Conservation (phyloP, 2,888 invertebrate genomes). For the Drosophila niveifrons region DNA sequence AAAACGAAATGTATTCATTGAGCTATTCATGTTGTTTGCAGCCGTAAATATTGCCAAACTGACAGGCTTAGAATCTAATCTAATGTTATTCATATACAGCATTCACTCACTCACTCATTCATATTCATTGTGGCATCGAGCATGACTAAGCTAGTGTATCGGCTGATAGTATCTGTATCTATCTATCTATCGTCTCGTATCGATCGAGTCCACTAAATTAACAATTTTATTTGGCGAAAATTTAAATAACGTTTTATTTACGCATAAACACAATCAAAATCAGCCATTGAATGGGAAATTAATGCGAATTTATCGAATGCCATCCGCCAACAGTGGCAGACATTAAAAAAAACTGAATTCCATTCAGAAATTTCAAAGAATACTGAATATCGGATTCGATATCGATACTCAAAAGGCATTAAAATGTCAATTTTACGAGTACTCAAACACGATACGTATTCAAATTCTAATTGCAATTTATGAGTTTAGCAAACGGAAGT, state of each 20-base stretch:
- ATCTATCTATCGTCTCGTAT: background rate
- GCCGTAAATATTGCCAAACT: conserved; percentile 35
- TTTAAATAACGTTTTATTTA: conserved; percentile 60
- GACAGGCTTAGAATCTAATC: conserved; percentile 33
- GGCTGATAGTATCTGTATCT: conserved; percentile 20
- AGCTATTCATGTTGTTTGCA: conserved; percentile 23
- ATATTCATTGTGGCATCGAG: conserved; percentile 39
- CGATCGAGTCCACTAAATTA: conserved; percentile 51
- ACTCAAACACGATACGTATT: background rate
- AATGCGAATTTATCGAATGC: conserved; percentile 54
- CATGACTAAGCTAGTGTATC: conserved; percentile 51
- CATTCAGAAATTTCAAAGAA: conserved; percentile 22
- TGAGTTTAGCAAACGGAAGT: conserved; percentile 2
- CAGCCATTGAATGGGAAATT: conserved; percentile 58
- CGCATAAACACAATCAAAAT: conserved; percentile 68
- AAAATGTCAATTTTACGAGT: conserved; percentile 15
- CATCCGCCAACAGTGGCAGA: conserved; percentile 66
- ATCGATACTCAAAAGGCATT: background rate
- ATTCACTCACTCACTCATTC: conserved; percentile 29
- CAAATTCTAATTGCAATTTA: conserved; percentile 46
- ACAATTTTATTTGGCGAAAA: conserved; percentile 43
- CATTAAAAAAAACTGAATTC: conserved; percentile 31
- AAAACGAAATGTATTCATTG: conserved; percentile 9
- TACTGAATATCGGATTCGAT: background rate
- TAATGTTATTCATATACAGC: conserved; percentile 26